Base-by-base conservation (phyloP, 2,888 invertebrate species). In the Scrobipalpa costella region DNA sequence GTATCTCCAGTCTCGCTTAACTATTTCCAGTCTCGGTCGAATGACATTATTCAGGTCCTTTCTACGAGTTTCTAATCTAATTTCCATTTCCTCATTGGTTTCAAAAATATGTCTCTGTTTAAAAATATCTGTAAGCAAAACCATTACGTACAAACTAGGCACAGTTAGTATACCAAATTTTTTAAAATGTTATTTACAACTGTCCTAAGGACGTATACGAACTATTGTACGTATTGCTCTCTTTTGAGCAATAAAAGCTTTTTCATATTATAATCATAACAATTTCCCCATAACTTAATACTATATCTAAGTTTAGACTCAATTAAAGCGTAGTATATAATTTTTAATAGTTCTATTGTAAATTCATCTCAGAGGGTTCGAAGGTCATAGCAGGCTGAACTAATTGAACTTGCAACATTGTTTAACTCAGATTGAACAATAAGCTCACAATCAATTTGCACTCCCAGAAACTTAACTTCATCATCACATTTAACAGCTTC, bases 241-340 rank as follows among this genome's bases (percentile, higher is more conserved):
- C 15, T 47, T 47, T 47, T 47, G 47, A 15, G 17, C 15, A n/a
- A 47, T 2, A 7, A 47, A 47, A 2, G 47, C 47, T 47, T 47
- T 47, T 2, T 47, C 3, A 47, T 47, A 17, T 47, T 47, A 47
- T 47, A 50, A 21, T 50, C 21, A 17, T 21, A 50, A 50, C 50
- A 9, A 17, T 9, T 21, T 17, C 50, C 21, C 50, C 50, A 50
- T 15, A 50, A 50, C 17, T 21, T 50, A 3, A 50, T 50, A 9
- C 50, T 50, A 21, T 50, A 50, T 50, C 50, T 50, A n/a, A 50
- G 21, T 21, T 50, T 50, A 9, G 50, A 50, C 21, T 50, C 50
- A 19, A 50, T 9, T 21, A 50, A 11, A 1, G 21, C 50, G 21
- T 21, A 49, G 9, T 49, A 49, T 17, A 49, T 17, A 2, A 15